A percentile compares a stretch with the other conserved stretches of the same genome.
These are phyloP conservation scores for Eurystomus gularis DNA, from an alignment of 2,113 vertebrate species.

Conservation along the genomic window DNA sequence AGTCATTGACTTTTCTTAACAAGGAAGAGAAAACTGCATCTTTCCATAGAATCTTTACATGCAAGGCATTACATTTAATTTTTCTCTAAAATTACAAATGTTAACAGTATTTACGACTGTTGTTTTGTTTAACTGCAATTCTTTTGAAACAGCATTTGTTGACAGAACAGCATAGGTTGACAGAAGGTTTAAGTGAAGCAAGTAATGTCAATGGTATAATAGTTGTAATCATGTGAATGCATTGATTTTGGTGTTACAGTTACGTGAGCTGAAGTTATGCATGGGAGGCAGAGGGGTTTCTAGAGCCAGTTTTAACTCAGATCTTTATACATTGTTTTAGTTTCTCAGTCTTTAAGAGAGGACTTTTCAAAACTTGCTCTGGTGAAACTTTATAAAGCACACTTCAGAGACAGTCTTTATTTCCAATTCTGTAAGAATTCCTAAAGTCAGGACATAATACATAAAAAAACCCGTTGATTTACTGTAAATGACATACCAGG, in stretches of 20 bases:
- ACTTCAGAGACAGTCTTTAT: not conserved
- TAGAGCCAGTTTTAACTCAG: constrained; percentile 33
- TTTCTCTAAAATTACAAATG: constrained; percentile 32
- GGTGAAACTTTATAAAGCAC: not conserved
- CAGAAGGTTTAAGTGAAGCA: constrained; percentile 51
- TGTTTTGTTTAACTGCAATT: constrained; percentile 24
- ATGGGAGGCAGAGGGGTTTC: constrained; percentile 27
- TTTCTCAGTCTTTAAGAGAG: constrained; percentile 14
- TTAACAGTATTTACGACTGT: not conserved
- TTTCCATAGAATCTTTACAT: not conserved
- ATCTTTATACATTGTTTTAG: not conserved
- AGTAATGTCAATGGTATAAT: constrained; percentile 60
- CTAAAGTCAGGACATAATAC: not conserved
- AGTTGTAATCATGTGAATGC: constrained; percentile 59
- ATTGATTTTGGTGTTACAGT: constrained; percentile 51
- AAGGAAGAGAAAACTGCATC: not conserved
- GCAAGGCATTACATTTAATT: not conserved
- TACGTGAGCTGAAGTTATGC: not conserved
- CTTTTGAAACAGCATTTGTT: constrained; percentile 45
- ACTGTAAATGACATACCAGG: not conserved
- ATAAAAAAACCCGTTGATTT: not conserved
- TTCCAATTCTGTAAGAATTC: not conserved
- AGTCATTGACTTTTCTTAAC: constrained; percentile 34
- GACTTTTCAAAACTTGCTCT: not conserved
- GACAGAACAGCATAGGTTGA: too few relatives aligned